A percentile compares a stretch with the other conserved stretches of the same genome.
Evolutionary conservation across 23 tunicate species (phyloP).

Genomic region (Trididemnum clinides): DNA sequence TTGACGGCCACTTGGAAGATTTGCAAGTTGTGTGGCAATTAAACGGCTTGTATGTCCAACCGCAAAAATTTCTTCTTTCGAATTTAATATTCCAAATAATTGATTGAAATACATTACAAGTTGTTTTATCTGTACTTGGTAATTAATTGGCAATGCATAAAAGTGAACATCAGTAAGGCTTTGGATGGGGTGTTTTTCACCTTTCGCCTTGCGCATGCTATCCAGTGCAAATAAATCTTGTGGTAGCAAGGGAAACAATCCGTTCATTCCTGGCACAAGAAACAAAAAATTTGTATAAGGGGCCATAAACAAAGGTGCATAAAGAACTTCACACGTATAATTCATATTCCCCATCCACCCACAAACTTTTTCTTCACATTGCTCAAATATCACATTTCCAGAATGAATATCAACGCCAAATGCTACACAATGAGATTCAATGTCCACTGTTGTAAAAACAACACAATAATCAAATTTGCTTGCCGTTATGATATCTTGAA

Average conservation of each 20-base stretch:
- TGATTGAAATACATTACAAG: constrained; percentile 31
- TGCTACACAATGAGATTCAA: constrained; percentile 30
- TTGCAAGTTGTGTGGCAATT: constrained; percentile 44
- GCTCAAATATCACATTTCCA: constrained; percentile 16
- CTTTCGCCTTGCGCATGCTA: constrained; percentile 32
- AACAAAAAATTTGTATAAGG: constrained; percentile 18
- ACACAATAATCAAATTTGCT: constrained; percentile 60
- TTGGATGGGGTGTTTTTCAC: constrained; percentile 27
- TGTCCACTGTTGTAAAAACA: constrained; percentile 38
- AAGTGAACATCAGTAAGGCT: constrained; percentile 58
- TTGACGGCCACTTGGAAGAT: constrained; percentile 34
- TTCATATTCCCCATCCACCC: constrained; percentile 56
- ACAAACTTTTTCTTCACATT: constrained; percentile 21
- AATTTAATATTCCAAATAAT: constrained; percentile 35
- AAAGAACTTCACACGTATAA: constrained; percentile 39
- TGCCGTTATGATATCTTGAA: constrained; percentile 51
- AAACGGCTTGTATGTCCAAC: constrained; percentile 48
- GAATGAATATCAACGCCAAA: not conserved
- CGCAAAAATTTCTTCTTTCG: constrained; percentile 73
- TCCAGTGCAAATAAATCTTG: constrained; percentile 41
- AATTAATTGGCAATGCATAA: constrained; percentile 48
- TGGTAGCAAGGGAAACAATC: constrained; percentile 34
- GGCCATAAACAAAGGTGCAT: constrained; percentile 60
- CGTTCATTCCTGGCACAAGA: constrained; percentile 46
- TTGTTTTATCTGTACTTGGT: constrained; percentile 36